Evolutionary conservation across 2,888 invertebrate genomes (phyloP).

Genomic region (Erpobdella octoculata): DNA sequence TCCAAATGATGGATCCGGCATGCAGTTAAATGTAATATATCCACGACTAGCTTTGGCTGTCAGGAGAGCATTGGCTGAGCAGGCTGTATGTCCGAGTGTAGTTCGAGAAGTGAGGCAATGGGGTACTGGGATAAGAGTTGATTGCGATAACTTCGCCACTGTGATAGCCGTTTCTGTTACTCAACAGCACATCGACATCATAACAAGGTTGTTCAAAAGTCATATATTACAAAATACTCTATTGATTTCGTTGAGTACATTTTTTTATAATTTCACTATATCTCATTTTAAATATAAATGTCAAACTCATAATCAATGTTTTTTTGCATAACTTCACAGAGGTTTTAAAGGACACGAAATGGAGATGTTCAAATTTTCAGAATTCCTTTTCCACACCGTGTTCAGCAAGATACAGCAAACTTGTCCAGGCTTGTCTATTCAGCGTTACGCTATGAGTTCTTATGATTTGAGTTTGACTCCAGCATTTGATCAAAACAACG

Average conservation of each 20-base stretch:
- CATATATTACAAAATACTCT: no score
- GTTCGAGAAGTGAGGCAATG: background rate
- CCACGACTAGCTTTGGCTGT: background rate
- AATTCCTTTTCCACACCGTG: background rate
- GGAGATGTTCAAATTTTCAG: background rate
- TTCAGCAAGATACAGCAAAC: background rate
- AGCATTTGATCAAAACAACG: background rate
- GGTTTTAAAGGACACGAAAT: background rate
- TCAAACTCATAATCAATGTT: background rate
- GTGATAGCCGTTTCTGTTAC: background rate
- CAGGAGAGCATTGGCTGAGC: background rate
- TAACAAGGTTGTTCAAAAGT: background rate
- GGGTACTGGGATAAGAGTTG: background rate
- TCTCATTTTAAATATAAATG: no score
- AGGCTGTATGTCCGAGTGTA: background rate
- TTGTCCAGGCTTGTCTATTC: constrained; percentile 11
- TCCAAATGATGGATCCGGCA: background rate
- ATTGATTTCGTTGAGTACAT: no score
- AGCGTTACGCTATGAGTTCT: constrained; percentile 3
- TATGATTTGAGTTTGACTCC: background rate
- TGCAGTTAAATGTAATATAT: background rate
- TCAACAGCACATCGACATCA: constrained; percentile 2
- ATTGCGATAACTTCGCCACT: background rate
- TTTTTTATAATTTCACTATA: no score
- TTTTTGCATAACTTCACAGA: background rate